Conservation (phyloP, 30 jellyfish, hydroid and myxozoan species). For the Hydra vulgaris region DNA sequence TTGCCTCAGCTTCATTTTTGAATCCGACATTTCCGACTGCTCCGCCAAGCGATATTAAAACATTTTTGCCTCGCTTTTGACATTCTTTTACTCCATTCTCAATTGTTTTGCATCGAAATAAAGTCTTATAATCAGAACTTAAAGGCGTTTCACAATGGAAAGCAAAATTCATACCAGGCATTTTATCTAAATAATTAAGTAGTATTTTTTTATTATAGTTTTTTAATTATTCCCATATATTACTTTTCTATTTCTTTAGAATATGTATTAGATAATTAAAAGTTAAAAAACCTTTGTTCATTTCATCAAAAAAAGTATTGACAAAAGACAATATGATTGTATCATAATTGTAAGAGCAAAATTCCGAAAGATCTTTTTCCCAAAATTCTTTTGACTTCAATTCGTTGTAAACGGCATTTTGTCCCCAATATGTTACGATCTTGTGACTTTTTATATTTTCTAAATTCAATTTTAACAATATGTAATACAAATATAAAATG, state of each 20-base stretch:
- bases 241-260: no score
- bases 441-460: conserved; percentile 35
- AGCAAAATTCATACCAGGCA: conserved; percentile 93
- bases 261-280: no score
- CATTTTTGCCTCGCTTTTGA: conserved; percentile 76
- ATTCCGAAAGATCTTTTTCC: conserved; percentile 81
- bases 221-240: no score
- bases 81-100: conserved; percentile 68
- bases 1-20: conserved; percentile 58
- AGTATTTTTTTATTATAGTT: neutral
- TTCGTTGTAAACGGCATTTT: conserved; percentile 79
- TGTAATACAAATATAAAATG: no score
- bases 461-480: no score
- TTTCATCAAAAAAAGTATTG: conserved; percentile 63
- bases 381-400: conserved; percentile 55
- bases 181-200: conserved; percentile 25
- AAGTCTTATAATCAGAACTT: conserved; percentile 55
- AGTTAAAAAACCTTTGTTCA: conserved; percentile 54
- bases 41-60: conserved; percentile 84
- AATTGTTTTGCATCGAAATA: conserved; percentile 65
- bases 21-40: conserved; percentile 89
- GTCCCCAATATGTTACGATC: conserved; percentile 98
- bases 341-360: conserved; percentile 71
- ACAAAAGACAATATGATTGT: conserved; percentile 78
- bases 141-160: conserved; percentile 84